Percentiles rank a stretch among this genome's conserved stretches.
Evolutionary conservation across 2,888 invertebrate species (phyloP).

Genomic region (Pemphredon lugubris): DNA sequence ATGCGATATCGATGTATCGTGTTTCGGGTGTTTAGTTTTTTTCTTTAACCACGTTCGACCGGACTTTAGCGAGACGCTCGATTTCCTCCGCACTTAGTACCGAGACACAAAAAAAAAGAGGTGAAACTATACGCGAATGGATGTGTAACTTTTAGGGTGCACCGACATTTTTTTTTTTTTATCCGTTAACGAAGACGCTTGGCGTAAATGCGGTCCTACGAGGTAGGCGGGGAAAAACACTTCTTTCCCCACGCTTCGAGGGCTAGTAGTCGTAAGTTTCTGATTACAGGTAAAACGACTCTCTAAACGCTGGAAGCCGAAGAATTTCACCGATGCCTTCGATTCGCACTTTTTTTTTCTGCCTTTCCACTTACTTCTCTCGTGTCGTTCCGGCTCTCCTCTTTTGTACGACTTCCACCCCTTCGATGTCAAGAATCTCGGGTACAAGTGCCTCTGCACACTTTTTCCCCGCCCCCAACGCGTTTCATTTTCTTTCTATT

Average conservation of each 20-base stretch:
- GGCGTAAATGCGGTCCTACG: too few relatives aligned
- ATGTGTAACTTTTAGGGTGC: too few relatives aligned
- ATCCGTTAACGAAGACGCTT: too few relatives aligned
- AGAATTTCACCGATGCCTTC: neutral
- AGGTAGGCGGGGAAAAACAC: neutral
- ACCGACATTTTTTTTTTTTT: too few relatives aligned
- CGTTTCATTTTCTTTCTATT: neutral
- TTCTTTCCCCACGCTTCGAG: neutral
- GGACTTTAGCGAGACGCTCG: too few relatives aligned
- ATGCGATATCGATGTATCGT: too few relatives aligned
- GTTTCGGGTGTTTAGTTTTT: too few relatives aligned
- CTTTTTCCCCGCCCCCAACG: neutral
- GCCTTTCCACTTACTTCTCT: neutral
- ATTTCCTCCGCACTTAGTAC: too few relatives aligned
- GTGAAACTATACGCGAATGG: too few relatives aligned
- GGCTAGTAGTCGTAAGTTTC: neutral
- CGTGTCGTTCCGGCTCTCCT: neutral
- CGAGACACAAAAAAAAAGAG: too few relatives aligned
- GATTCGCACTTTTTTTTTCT: neutral
- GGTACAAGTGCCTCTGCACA: neutral
- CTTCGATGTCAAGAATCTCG: neutral
- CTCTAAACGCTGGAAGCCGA: neutral
- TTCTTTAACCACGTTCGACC: too few relatives aligned
- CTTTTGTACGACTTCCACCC: neutral
- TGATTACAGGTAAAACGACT: slow-evolving; percentile 7